Base-by-base conservation (phyloP, 2,113 vertebrate species). In the Gobio gobio region DNA sequence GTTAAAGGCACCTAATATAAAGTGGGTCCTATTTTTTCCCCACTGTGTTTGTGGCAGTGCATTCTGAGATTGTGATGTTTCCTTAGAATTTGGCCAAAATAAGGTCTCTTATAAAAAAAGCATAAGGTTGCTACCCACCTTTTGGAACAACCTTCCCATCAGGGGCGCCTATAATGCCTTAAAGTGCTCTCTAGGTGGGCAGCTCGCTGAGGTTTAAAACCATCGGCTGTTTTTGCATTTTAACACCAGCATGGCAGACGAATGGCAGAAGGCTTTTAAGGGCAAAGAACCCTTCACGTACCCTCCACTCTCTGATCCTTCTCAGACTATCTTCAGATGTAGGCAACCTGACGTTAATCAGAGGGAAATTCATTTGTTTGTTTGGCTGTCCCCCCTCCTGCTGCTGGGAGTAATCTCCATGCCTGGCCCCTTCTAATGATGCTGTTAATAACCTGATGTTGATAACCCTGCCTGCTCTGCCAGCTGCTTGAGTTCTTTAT, bases 401-500 rank as follows among this genome's bases (percentile, higher is more conserved):
- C 93, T 93, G 94, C 89, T 86, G 91, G 91, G 93, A 91, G 91
- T 90, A 90, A 90, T 94, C 93, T 93, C 93, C 92, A 92, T 93
- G 94, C 95, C 95, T 88, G 93, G 93, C 93, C 91, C 92, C 68
- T 73, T 84, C 87, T 95, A 94, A 95, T 94, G 96, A 95, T 93
- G 95, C 94, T 95, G 95, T 94, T 96, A 96, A 96, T 95, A 94
- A 93, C 94, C 94, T 83, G 86, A 79, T 86, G 88, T 81, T 79
- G 88, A 88, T 93, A 89, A 93, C 81, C 95, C 95, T 95, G 95
- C 94, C 94, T 94, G 95, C 91, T 93, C 92, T 89, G 92, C 95
- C 96, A 96, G 96, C 95, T 95, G 96, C 94, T 95, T 89, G 80
- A 90, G 90, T 94, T 96, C 95, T 94, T 95, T 95, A 96, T 96